Evolutionary conservation across 2,888 invertebrate genomes (phyloP).

Genomic region (Glyphotaelius pellucidus): DNA sequence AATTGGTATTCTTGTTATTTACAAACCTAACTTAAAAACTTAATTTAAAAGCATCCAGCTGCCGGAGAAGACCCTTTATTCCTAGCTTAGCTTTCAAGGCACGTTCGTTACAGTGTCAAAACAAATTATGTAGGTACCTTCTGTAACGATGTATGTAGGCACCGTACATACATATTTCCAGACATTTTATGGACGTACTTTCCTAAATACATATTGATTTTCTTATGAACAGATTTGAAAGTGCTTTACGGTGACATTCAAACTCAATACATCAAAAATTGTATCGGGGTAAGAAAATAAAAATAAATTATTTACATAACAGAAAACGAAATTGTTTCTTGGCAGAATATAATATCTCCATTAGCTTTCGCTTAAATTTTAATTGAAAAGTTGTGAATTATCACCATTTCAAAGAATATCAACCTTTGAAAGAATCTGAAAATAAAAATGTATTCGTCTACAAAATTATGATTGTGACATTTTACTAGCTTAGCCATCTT

Average conservation of each 20-base stretch:
- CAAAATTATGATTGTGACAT: neutral
- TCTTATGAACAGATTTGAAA: neutral
- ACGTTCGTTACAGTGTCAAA: conserved; percentile 13
- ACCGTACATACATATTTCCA: neutral
- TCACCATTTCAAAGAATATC: neutral
- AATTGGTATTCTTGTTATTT: neutral
- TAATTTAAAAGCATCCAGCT: neutral
- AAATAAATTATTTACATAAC: neutral
- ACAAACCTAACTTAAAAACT: neutral
- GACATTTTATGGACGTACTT: neutral
- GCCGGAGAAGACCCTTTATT: conserved; percentile 2
- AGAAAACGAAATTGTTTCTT: neutral
- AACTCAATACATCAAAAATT: neutral
- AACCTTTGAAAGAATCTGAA: neutral
- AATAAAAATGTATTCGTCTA: neutral
- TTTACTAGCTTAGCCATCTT: neutral
- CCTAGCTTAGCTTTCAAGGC: conserved; percentile 9
- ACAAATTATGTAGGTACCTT: neutral
- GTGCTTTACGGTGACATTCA: neutral
- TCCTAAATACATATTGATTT: neutral
- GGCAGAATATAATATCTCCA: neutral
- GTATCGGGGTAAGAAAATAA: neutral
- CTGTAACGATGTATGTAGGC: neutral
- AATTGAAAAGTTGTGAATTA: no score
- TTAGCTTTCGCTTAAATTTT: no score